Percentiles rank a stretch among this genome's conserved stretches.
Conservation (phyloP, 2,888 invertebrate genomes). For the Gryllus longicercus region DNA sequence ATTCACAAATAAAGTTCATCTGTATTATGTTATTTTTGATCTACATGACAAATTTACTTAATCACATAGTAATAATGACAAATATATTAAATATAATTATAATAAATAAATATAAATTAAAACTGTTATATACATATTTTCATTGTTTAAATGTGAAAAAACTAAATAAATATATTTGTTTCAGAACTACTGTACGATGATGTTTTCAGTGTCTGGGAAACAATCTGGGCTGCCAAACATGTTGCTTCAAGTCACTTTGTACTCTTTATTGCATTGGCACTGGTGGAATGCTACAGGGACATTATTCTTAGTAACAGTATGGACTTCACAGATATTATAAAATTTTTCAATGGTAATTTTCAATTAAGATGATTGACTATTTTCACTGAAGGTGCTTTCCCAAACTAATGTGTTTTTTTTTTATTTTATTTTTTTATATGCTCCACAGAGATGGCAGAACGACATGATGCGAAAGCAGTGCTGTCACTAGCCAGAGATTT, state of each 20-base stretch:
- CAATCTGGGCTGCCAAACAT: constrained; percentile 90
- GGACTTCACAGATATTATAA: constrained; percentile 98
- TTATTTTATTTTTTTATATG: constrained; percentile 41
- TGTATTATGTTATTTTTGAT: too few species aligned
- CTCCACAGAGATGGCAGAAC: constrained; percentile 88
- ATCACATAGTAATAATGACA: too few species aligned
- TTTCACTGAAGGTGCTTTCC: too few species aligned
- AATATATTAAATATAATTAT: too few species aligned
- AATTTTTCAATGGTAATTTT: constrained; percentile 90
- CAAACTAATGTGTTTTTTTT: background rate
- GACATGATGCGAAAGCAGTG: constrained; percentile 82
- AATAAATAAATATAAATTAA: too few species aligned
- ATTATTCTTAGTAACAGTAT: constrained; percentile 92
- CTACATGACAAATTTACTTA: too few species aligned
- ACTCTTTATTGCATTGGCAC: constrained; percentile 85
- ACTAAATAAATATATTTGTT: constrained; percentile 31
- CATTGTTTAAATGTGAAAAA: too few species aligned
- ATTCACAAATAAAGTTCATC: too few species aligned
- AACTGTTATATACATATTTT: too few species aligned
- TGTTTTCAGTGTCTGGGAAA: constrained; percentile 90
- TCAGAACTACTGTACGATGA: constrained; percentile 86
- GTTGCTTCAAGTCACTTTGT: constrained; percentile 87
- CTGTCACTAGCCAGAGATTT: constrained; percentile 79
- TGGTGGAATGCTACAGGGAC: constrained; percentile 89
- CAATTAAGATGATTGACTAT: background rate